These are phyloP conservation scores for Melanotaenia duboulayi DNA, from an alignment of 2,113 vertebrate species.

Conservation along the genomic window DNA sequence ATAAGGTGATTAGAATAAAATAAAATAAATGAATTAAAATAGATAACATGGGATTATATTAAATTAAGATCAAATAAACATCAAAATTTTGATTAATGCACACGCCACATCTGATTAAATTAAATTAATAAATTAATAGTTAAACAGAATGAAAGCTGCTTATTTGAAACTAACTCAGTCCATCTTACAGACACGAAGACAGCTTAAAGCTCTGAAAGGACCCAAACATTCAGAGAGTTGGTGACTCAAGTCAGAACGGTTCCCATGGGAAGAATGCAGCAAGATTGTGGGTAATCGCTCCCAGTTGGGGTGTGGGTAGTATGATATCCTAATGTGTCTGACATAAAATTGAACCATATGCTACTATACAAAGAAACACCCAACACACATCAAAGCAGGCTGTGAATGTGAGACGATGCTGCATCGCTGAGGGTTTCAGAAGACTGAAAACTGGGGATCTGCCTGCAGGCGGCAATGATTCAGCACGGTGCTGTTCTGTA, in stretches of 20 bases:
- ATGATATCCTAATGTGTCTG: constrained; percentile 13
- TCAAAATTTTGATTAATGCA: too few relatives aligned
- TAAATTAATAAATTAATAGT: too few relatives aligned
- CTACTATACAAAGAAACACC: neutral
- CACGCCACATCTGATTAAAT: too few relatives aligned
- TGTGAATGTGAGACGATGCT: neutral
- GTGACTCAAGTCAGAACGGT: constrained; percentile 47
- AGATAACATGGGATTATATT: too few relatives aligned
- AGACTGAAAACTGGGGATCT: neutral
- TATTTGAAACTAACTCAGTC: too few relatives aligned
- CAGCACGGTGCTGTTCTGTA: neutral
- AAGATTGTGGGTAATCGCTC: constrained; percentile 53
- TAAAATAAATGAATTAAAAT: too few relatives aligned
- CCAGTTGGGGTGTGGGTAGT: constrained; percentile 23
- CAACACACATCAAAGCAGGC: constrained; percentile 23
- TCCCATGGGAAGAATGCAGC: constrained; percentile 46
- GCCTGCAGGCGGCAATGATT: constrained; percentile 29
- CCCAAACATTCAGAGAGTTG: constrained; percentile 9
- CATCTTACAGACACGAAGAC: too few relatives aligned
- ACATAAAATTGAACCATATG: constrained; percentile 1
- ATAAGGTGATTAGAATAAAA: too few relatives aligned
- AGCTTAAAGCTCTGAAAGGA: neutral
- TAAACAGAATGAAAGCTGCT: too few relatives aligned
- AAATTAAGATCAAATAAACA: too few relatives aligned
- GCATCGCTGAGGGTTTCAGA: neutral